Percentiles rank a stretch among this genome's conserved stretches.
These are phyloP conservation scores for Martes martes DNA, from an alignment of 2,113 vertebrate genomes.

Conservation along the genomic window DNA sequence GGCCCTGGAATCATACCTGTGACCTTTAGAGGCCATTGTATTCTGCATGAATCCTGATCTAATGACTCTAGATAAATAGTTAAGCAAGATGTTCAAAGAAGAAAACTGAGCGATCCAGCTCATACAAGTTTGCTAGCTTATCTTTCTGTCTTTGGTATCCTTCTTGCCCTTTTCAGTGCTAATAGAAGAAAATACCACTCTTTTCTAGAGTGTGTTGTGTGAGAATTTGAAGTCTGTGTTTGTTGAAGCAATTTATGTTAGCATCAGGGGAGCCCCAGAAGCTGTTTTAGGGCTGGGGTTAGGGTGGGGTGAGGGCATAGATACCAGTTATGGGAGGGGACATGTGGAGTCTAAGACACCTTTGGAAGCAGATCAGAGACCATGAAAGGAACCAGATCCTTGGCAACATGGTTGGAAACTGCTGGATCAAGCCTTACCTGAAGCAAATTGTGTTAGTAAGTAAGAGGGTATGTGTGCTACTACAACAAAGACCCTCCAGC, in stretches of 20 bases:
- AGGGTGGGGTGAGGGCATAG: background rate
- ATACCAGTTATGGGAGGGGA: background rate
- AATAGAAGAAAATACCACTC: background rate
- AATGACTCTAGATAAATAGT: constrained; percentile 84
- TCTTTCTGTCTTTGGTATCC: background rate
- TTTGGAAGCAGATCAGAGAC: background rate
- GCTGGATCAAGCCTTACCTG: background rate
- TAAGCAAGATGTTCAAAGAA: constrained; percentile 86
- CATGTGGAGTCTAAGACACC: background rate
- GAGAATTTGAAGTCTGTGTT: background rate
- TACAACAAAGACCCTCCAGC: background rate
- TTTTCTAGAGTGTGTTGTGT: background rate
- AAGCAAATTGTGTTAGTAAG: background rate
- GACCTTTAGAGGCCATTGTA: constrained; percentile 80
- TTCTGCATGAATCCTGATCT: constrained; percentile 89
- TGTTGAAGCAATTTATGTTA: background rate
- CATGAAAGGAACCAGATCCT: background rate
- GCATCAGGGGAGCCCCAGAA: background rate
- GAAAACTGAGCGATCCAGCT: constrained; percentile 44
- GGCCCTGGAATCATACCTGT: background rate
- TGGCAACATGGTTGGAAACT: background rate
- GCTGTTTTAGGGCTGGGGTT: background rate
- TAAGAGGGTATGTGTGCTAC: background rate
- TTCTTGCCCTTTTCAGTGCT: background rate
- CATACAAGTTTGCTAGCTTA: background rate